A percentile compares a stretch with the other conserved stretches of the same genome.
Conservation (phyloP, 2,797 vertebrate species). For the Acrossocheilus fasciatus region DNA sequence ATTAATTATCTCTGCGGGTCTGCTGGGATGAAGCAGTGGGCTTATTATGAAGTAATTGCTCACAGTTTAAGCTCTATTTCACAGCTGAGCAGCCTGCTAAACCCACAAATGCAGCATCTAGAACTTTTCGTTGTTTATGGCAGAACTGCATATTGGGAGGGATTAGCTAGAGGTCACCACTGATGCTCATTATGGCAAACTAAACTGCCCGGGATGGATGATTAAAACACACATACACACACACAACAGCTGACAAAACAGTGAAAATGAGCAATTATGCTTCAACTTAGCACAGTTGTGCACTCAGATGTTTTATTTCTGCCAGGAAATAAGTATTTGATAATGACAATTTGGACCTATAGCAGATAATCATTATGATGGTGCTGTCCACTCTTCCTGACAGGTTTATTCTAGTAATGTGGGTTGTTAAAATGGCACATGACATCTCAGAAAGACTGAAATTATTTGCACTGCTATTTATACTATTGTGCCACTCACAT, state of each 20-base stretch:
- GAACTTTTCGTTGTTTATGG: constrained; percentile 63
- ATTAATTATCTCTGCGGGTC: constrained; percentile 71
- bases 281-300: constrained; percentile 1
- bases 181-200: constrained; percentile 47
- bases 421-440: constrained; percentile 13
- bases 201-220: constrained; percentile 36
- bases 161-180: constrained; percentile 50
- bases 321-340: constrained; percentile 12
- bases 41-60: constrained; percentile 77
- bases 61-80: constrained; percentile 79
- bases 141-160: constrained; percentile 53
- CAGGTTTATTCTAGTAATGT: constrained; percentile 24
- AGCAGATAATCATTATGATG: constrained; percentile 3
- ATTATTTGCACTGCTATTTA: constrained; percentile 3
- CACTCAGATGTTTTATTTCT: neutral
- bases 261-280: neutral
- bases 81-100: constrained; percentile 75
- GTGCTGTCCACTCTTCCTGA: neutral
- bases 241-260: constrained; percentile 7
- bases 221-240: constrained; percentile 49
- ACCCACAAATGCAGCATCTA: constrained; percentile 62
- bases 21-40: constrained; percentile 67
- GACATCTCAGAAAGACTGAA: neutral
- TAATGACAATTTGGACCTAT: constrained; percentile 21
- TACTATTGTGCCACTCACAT: neutral